Conservation (phyloP, 2,113 vertebrate genomes). For the Nothoprocta pentlandii region DNA sequence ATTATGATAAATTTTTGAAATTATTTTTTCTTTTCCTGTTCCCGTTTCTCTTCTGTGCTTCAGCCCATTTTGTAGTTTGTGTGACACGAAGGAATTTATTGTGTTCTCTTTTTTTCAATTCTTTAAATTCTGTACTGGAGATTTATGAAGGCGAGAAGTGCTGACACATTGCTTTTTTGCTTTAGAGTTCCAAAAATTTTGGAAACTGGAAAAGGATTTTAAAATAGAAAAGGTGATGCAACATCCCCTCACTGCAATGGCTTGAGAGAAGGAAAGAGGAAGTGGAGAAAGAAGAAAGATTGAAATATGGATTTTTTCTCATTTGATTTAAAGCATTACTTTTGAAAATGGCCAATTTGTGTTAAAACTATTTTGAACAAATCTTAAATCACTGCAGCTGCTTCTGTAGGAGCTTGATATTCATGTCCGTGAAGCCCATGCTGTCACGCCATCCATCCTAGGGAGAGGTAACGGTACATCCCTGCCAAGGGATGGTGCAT, state of each 20-base stretch:
- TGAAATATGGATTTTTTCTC: background rate
- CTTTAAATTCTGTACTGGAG: background rate
- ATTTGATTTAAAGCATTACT: background rate
- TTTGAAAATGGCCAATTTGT: background rate
- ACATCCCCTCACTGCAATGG: background rate
- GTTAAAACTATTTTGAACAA: background rate
- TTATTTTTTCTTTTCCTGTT: background rate
- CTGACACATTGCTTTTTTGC: no score
- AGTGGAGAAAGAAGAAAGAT: background rate
- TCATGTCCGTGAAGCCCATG: background rate
- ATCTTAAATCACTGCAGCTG: background rate
- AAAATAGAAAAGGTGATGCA: background rate
- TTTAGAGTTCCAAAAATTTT: background rate
- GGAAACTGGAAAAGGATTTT: background rate
- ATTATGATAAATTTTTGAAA: background rate
- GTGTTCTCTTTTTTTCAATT: background rate
- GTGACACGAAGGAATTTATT: background rate
- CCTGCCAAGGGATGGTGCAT: background rate
- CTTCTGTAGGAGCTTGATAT: background rate
- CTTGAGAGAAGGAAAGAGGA: background rate
- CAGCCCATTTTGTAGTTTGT: background rate
- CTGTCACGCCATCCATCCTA: background rate
- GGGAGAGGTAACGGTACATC: background rate
- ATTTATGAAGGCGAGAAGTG: background rate
- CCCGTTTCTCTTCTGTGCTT: background rate